These are phyloP conservation scores for Metridium senile DNA, from an alignment of 92 coral and sea anemone genomes.

Conservation along the genomic window DNA sequence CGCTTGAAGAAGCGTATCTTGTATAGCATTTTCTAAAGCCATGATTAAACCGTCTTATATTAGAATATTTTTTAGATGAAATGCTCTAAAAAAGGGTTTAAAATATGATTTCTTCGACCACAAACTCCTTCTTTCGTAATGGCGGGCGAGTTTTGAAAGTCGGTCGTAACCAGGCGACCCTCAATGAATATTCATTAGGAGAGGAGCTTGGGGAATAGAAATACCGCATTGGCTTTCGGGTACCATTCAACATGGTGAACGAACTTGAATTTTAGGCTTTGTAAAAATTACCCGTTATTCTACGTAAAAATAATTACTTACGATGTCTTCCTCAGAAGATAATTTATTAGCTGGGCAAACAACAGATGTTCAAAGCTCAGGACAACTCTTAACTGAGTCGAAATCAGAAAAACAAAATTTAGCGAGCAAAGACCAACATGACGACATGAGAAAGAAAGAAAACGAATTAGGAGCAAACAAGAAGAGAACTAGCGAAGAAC, in stretches of 20 bases:
- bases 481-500: constrained; percentile 11
- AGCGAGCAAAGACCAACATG: neutral
- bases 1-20: constrained; percentile 86
- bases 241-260: constrained; percentile 70
- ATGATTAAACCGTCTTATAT: constrained; percentile 14
- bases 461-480: neutral
- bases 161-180: constrained; percentile 74
- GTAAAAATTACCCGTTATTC: too few species aligned
- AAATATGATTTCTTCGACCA: neutral
- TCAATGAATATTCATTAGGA: constrained; percentile 42
- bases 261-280: constrained; percentile 12
- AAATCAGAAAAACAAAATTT: neutral
- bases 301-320: too few species aligned
- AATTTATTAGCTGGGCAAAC: neutral
- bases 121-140: constrained; percentile 16
- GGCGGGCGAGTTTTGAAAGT: constrained; percentile 60
- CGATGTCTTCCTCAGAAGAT: neutral
- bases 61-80: neutral
- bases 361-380: neutral
- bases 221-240: constrained; percentile 44
- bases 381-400: neutral
- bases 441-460: neutral
- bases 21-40: constrained; percentile 73
- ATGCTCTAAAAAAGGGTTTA: neutral
- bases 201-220: constrained; percentile 42